Base-by-base conservation (phyloP, 2,888 invertebrate species). In the Leptinotarsa haldemani region DNA sequence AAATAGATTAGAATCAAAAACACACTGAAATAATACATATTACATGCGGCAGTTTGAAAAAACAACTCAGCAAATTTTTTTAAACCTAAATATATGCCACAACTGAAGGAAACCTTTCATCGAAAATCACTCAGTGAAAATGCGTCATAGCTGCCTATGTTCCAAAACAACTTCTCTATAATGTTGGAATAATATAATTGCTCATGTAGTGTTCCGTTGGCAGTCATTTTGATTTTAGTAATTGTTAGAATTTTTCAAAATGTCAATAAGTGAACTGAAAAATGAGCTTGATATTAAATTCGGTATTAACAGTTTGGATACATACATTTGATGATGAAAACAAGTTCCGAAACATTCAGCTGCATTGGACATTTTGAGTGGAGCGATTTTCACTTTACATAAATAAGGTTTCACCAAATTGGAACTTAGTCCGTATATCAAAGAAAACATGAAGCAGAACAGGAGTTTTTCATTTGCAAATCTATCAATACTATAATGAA, bases 1-100 rank as follows among this genome's bases (percentile, higher is more conserved):
- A n/a, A 61, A 30, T 40, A 61, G 2, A 25, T 16, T 12, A 13
- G 16, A 30, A 16, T 61, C 7, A 61, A 40, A 40, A 61, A 61
- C 16, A 61, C 61, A 25, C 25, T 30, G 16, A 30, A 61, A 61
- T n/a, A 30, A 40, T 61, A 61, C 5, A 61, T 61, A 61, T 61
- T 61, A 13, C 15, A 22, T 58, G 58, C 22, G 30, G 30, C 61
- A 61, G 61, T 40, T n/a, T 18, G 18, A 61, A 25, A 52, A 18
- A 20, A 40, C 61, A 61, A n/a, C 9, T 61, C 40, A 40, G 30
- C 30, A 30, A n/a, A 9, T 40, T 30, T 12, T n/a, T 48, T 16
- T 30, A n/a, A 61, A 61, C 9, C 40, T 40, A 40, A 40, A 40
- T 40, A n/a, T 52, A 18, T 52, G 52, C 52, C 52, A 52, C 52